Base-by-base conservation (phyloP, 2,113 vertebrate genomes). In the Zosterops japonicus region DNA sequence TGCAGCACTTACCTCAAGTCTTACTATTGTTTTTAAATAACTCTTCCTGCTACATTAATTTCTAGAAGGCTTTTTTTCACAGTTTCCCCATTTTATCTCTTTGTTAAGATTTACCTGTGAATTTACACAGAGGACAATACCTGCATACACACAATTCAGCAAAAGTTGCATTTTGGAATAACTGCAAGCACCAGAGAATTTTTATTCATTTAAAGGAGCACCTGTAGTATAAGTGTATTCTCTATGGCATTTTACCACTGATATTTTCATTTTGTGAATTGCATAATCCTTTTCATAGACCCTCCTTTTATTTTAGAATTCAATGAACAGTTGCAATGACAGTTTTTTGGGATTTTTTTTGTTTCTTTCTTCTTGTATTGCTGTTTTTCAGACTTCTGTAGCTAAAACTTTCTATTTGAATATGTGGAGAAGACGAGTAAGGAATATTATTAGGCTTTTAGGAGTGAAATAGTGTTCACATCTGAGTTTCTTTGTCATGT, bases 41-140 rank as follows among this genome's bases (percentile, higher is more conserved):
- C 22, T 12, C 8, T 63, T 91, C 33, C 64, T 36, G 44, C 53
- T 93, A 17, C 60, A 63, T 77, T 60, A 52, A 53, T 93, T 94
- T 18, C 1, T 72, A 47, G 25, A 84, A 89, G 28, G 78, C 20
- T 31, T 83, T 94, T 93, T 92, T 90, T 94, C 47, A 39, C 36
- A 41, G 55, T 67, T 85, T 94, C 71, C 68, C 74, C n/a, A 25
- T 76, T 89, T 74, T 88, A 46, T 92, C 71, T 96, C 57, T 87
- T 91, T 77, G 55, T 72, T 91, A 93, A 94, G 46, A 42, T 44
- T 67, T 85, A 50, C 64, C 79, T 89, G 70, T 96, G 53, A 90
- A 95, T 97, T 89, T 77, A 52, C 55, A 35, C 9, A 36, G 35
- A 87, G 64, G 57, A 63, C 47, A 77, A 28, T 91, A 39, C 42